Conservation (phyloP, 2,797 vertebrate genomes). For the Potorous gilbertii region DNA sequence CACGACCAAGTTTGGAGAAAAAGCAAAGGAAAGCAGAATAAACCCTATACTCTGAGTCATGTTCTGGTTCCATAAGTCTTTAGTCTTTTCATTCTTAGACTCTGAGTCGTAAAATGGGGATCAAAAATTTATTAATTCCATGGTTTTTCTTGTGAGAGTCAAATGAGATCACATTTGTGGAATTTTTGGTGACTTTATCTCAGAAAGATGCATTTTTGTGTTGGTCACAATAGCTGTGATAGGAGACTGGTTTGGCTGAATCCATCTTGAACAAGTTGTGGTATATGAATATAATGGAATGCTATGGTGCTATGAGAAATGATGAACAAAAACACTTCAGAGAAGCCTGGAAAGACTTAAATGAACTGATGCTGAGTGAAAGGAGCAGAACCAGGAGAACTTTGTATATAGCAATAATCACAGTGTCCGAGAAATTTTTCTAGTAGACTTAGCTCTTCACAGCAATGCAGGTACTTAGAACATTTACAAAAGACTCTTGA, state of each 20-base stretch:
- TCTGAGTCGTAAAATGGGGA: background rate
- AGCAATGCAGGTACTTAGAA: too few relatives aligned
- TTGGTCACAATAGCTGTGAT: background rate
- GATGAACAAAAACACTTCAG: too few relatives aligned
- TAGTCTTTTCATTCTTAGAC: background rate
- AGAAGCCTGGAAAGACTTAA: too few relatives aligned
- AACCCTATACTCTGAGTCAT: background rate
- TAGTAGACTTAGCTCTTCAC: too few relatives aligned
- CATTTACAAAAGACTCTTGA: too few relatives aligned
- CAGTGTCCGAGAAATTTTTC: too few relatives aligned
- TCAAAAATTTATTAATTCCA: background rate
- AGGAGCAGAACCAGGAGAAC: too few relatives aligned
- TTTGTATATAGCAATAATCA: too few relatives aligned
- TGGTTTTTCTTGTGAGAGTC: background rate
- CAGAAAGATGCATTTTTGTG: background rate
- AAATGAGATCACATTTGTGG: background rate
- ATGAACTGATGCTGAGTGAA: too few relatives aligned
- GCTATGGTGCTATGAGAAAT: too few relatives aligned
- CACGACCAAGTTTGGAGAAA: background rate
- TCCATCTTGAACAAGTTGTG: background rate
- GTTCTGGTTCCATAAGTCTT: background rate
- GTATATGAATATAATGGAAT: too few relatives aligned
- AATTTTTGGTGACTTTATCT: background rate
- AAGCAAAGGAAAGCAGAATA: background rate
- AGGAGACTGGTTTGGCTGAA: background rate